Percentiles rank a stretch among this genome's conserved stretches.
Evolutionary conservation across 1,140 invertebrate genomes (phyloP).

Genomic region (Drosophila pseudoobscura): DNA sequence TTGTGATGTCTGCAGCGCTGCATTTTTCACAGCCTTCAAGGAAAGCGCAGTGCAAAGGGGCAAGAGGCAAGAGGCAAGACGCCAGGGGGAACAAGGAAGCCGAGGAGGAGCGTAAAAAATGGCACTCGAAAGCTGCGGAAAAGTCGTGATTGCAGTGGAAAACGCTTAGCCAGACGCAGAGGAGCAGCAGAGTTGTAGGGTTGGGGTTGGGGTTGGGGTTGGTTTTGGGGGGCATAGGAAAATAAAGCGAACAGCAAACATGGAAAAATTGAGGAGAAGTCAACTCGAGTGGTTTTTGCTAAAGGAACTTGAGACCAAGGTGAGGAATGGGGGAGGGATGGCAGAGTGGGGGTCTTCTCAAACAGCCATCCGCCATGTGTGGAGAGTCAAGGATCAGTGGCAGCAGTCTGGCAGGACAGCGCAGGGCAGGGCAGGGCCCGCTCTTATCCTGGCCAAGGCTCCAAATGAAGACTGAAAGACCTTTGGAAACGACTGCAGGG

Average conservation of each 20-base stretch:
- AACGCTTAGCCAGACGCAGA: constrained; percentile 62
- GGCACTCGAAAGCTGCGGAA: constrained; percentile 77
- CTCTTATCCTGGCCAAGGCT: constrained; percentile 29
- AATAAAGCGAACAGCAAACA: constrained; percentile 70
- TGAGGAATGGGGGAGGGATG: constrained; percentile 19
- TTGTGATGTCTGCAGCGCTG: constrained; percentile 47
- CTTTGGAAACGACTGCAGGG: constrained; percentile 8
- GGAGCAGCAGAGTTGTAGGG: constrained; percentile 7
- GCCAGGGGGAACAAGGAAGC: constrained; percentile 14
- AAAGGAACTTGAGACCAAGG: constrained; percentile 47
- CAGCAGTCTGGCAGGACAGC: too few relatives aligned
- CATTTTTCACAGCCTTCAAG: constrained; percentile 61
- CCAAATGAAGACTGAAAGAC: constrained; percentile 33
- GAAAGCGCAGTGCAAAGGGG: constrained; percentile 41
- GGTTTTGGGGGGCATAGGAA: constrained; percentile 40
- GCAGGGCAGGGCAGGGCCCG: neutral
- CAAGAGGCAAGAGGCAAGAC: constrained; percentile 53
- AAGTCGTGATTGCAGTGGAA: constrained; percentile 80
- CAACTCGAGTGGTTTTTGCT: constrained; percentile 53
- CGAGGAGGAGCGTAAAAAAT: constrained; percentile 60
- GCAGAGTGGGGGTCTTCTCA: constrained; percentile 20
- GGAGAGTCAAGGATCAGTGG: constrained; percentile 6
- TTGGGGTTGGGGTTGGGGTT: neutral
- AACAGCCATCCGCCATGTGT: constrained; percentile 11
- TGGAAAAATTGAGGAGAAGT: constrained; percentile 72